Evolutionary conservation across 2,888 invertebrate species (phyloP).

Genomic region (Syrphus vitripennis): DNA sequence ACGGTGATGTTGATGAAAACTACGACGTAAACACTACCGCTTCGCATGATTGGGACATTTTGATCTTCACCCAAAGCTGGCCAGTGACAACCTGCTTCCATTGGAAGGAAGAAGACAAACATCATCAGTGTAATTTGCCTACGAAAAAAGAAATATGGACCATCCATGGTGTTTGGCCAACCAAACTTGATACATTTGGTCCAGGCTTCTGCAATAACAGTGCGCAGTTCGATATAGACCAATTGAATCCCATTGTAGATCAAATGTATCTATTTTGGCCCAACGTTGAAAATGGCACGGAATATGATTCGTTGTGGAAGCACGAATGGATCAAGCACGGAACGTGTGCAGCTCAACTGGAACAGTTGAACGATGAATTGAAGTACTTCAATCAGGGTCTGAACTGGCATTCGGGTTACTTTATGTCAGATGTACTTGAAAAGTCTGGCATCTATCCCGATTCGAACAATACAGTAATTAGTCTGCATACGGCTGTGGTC

Average conservation of each 20-base stretch:
- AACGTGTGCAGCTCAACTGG: conserved; percentile 86
- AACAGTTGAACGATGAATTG: conserved; percentile 83
- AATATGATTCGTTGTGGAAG: conserved; percentile 80
- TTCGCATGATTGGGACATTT: conserved; percentile 85
- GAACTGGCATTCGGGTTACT: conserved; percentile 83
- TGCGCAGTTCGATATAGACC: conserved; percentile 85
- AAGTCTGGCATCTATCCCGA: conserved; percentile 84
- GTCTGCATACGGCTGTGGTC: conserved; percentile 83
- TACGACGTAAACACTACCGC: conserved; percentile 31
- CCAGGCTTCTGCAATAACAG: conserved; percentile 88
- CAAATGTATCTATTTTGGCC: conserved; percentile 86
- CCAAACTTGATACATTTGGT: conserved; percentile 85
- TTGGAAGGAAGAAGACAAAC: conserved; percentile 85
- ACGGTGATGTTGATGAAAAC: not conserved
- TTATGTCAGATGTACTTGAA: conserved; percentile 84
- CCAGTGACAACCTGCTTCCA: conserved; percentile 87
- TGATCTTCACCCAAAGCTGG: conserved; percentile 92
- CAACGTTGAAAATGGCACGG: conserved; percentile 83
- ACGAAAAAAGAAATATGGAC: conserved; percentile 85
- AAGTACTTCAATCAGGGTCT: conserved; percentile 88
- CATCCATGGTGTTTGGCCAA: conserved; percentile 93
- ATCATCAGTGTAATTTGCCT: conserved; percentile 86
- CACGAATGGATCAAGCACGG: conserved; percentile 94
- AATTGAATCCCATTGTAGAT: conserved; percentile 83
- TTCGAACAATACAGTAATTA: conserved; percentile 81